Conservation (phyloP, 1,140 invertebrate species). For the Lanistes nyassanus region DNA sequence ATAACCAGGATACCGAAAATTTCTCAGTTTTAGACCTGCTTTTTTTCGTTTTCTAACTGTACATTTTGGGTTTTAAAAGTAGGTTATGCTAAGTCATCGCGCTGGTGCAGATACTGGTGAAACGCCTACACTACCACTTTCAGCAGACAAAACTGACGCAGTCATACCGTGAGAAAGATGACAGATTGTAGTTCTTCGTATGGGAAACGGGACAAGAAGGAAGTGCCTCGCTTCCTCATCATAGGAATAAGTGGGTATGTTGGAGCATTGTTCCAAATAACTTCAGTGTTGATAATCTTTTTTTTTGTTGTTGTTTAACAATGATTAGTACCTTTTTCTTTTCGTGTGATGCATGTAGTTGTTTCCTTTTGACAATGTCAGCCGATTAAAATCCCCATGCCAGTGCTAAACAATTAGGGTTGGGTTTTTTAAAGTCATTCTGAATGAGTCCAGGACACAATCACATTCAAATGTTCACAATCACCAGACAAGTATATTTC, state of each 20-base stretch:
- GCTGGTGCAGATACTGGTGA: background rate
- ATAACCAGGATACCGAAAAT: background rate
- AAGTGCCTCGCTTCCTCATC: conserved; percentile 24
- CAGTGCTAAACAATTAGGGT: no score
- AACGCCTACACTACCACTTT: background rate
- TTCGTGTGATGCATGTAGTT: no score
- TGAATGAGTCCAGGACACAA: no score
- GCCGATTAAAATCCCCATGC: background rate
- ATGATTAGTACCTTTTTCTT: no score
- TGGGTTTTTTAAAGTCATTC: no score
- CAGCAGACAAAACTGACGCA: background rate
- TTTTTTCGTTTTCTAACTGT: background rate
- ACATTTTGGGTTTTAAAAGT: no score
- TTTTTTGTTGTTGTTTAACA: background rate
- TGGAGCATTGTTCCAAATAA: no score
- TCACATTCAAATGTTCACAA: no score
- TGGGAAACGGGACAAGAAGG: conserved; percentile 12
- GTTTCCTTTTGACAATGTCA: background rate
- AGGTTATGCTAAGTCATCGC: no score
- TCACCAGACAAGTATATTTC: no score
- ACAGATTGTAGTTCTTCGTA: background rate
- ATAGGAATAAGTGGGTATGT: conserved; percentile 42
- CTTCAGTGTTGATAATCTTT: background rate
- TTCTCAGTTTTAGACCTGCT: background rate
- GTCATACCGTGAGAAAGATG: background rate